Base-by-base conservation (phyloP, 2,797 vertebrate species). In the Stomatorhinus walkeri region DNA sequence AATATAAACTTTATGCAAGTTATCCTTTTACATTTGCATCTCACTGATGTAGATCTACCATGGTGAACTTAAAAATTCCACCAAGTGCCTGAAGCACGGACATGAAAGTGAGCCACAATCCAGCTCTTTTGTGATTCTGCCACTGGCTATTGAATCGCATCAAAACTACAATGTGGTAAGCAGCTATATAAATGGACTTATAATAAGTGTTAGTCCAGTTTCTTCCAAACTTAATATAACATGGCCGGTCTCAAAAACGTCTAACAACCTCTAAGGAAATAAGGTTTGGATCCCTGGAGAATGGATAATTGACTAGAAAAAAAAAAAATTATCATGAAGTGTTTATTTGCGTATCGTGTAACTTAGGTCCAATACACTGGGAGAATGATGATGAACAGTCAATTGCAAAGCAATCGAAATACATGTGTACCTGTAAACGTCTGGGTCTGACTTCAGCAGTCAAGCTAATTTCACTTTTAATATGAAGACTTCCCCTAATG, bases 211-310 rank as follows among this genome's bases (percentile, higher is more conserved):
- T 51, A 3, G 12, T 14, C 49, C 49, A 51, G 10, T 51, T 51
- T 49, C 48, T 49, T 0, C 2, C 48, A 49, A 56, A 56, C 54
- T 56, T 59, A 1, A n/a, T 59, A 59, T n/a, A 59, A 59, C 56
- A 59, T 59, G 56, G 56, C n/a, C 22, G 2, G 19, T 59, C 56
- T 59, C 56, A 59, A 59, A 59, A 22, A 22, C 54, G 0, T 46
- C n/a, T 56, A 2, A 56, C 52, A 54, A 59, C 59, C 0, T 52
- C 14, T 52, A 14, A 51, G 0, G 49, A 0, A 16, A 16, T 52
- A 16, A 0, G 51, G 14, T 0, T 52, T 0, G 0, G 14, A 1
- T 0, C 12, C 12, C 3, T 52, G 51, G 51, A 0, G 1, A 51
- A 24, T 22, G 59, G 22, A 24, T 22, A 22, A 22, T 61, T 3